These are phyloP conservation scores for Tachuris rubrigastra DNA, from an alignment of 2,113 vertebrate species.

Conservation along the genomic window DNA sequence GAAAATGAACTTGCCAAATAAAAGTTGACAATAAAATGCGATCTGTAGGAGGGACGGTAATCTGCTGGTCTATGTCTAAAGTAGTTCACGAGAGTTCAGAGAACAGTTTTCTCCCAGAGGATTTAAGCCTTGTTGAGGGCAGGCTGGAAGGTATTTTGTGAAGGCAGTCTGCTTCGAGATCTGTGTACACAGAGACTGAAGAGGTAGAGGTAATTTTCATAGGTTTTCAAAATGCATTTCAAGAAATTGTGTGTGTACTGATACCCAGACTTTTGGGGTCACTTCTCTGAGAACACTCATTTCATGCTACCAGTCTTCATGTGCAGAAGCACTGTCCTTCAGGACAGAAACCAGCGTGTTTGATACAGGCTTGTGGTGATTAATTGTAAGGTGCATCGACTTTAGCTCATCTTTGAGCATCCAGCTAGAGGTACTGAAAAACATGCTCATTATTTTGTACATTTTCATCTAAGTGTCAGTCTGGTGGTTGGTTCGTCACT, in stretches of 20 bases:
- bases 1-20: background rate
- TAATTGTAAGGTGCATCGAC: background rate
- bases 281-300: background rate
- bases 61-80: background rate
- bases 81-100: background rate
- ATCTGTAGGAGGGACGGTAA: background rate
- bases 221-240: background rate
- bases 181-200: background rate
- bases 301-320: background rate
- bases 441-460: background rate
- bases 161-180: background rate
- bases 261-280: background rate
- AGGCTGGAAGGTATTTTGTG: background rate
- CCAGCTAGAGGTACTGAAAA: background rate
- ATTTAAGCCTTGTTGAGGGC: background rate
- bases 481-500: background rate
- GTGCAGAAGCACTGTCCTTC: background rate
- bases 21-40: background rate
- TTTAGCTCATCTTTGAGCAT: background rate
- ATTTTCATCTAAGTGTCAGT: background rate
- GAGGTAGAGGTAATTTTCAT: background rate
- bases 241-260: background rate
- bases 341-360: background rate
- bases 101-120: background rate
- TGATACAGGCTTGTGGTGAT: background rate